Evolutionary conservation across 2,113 vertebrate species (phyloP).

Genomic region (Piaya cayana): DNA sequence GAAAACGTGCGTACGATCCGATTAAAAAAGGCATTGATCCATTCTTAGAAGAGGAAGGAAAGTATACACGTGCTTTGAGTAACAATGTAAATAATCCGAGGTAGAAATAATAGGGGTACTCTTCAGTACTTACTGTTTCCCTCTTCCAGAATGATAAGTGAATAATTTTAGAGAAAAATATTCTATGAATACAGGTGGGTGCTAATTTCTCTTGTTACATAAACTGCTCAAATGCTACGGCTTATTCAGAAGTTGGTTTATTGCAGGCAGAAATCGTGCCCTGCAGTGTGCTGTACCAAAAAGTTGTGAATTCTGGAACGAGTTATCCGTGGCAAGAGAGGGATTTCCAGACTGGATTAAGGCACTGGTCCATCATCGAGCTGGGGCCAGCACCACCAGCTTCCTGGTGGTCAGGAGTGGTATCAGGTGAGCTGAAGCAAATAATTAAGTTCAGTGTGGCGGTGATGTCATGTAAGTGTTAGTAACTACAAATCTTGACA

Average conservation of each 20-base stretch:
- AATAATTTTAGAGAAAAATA: not conserved
- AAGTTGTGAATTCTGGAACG: not conserved
- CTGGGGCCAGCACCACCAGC: not conserved
- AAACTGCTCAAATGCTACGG: not conserved
- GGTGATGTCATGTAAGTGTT: not conserved
- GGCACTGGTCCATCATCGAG: not conserved
- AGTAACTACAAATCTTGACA: not conserved
- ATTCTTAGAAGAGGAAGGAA: not conserved
- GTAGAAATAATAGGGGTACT: not conserved
- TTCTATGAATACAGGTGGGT: not conserved
- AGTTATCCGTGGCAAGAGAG: not conserved
- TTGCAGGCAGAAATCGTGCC: not conserved
- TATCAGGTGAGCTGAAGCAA: slow-evolving; percentile 2
- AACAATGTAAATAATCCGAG: not conserved
- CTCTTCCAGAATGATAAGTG: not conserved
- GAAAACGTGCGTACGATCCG: not conserved
- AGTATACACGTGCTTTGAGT: not conserved
- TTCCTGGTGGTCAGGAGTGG: not conserved
- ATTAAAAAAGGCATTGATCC: not conserved
- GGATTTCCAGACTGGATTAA: not conserved
- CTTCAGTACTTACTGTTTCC: not conserved
- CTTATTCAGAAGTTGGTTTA: not conserved
- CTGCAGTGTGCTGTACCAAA: not conserved
- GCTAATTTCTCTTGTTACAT: not conserved
- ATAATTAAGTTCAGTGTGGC: not conserved